These are phyloP conservation scores for Nymphalis c-album DNA, from an alignment of 2,888 invertebrate genomes.

Conservation along the genomic window DNA sequence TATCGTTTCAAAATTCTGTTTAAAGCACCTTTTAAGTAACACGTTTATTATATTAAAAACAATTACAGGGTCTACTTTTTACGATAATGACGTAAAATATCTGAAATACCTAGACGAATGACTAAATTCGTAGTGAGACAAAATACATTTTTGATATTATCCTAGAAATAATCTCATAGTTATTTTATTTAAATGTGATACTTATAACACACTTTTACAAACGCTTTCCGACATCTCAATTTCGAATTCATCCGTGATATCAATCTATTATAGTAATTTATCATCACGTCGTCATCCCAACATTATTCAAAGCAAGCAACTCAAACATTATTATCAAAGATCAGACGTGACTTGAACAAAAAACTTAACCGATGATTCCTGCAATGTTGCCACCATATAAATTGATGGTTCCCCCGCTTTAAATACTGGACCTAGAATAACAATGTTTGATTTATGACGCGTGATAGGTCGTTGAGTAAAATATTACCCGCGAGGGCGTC, in stretches of 20 bases:
- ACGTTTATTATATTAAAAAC: too few species aligned
- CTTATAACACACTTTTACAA: background rate
- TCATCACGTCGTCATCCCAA: conserved; percentile 31
- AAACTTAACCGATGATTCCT: conserved; percentile 45
- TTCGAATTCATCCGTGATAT: conserved; percentile 3
- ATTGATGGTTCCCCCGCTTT: conserved; percentile 62
- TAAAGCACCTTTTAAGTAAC: too few species aligned
- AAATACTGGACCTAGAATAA: conserved; percentile 49
- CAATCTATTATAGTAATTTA: conserved; percentile 32
- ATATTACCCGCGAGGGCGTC: conserved; percentile 48
- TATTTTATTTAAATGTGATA: background rate
- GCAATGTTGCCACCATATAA: conserved; percentile 67
- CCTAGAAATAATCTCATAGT: background rate
- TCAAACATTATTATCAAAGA: conserved; percentile 34
- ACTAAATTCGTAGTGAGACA: too few species aligned
- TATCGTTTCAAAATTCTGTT: too few species aligned
- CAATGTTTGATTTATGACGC: conserved; percentile 67
- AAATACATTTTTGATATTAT: too few species aligned
- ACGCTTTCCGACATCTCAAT: conserved; percentile 14
- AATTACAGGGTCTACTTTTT: too few species aligned
- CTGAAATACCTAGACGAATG: too few species aligned
- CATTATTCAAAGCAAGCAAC: conserved; percentile 27
- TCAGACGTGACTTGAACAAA: conserved; percentile 46
- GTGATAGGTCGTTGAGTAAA: conserved; percentile 58
- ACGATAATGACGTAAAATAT: too few species aligned